phyloP scores from a whole-genome alignment of 2,113 vertebrate species.

The Bambusicola thoracicus region DNA sequence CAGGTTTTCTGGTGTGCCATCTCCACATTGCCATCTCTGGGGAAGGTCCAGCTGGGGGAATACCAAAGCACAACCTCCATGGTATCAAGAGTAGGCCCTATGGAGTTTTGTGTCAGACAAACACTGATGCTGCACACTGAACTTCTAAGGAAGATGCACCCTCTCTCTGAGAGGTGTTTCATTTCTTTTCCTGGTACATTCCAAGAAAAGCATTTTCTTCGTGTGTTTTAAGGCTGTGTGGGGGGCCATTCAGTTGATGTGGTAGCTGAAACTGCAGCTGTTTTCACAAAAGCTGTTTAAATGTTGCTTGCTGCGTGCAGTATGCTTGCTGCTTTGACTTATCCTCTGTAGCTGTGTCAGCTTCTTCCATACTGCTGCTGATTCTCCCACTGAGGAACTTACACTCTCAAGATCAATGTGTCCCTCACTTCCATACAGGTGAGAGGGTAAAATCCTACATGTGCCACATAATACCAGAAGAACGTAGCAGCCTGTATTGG shows the following conservation, averaged over 20 bases:
- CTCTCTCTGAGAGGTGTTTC: neutral
- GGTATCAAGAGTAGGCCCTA: neutral
- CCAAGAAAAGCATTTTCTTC: neutral
- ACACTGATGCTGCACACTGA: neutral
- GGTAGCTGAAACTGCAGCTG: conserved; percentile 37
- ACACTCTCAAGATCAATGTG: neutral
- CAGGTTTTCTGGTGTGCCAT: neutral
- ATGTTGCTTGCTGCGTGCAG: neutral
- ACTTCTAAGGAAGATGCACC: neutral
- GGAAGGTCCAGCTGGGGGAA: neutral
- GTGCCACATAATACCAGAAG: accelerated
- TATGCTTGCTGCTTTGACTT: neutral
- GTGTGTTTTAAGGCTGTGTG: neutral
- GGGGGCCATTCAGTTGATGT: neutral
- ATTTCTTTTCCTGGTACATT: neutral
- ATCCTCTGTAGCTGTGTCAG: conserved; percentile 15
- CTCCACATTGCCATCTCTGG: neutral
- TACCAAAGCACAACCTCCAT: neutral
- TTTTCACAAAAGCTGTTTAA: conserved; percentile 54
- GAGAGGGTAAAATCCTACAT: neutral
- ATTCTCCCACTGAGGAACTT: neutral
- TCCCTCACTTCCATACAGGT: accelerated
- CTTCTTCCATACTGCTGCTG: neutral
- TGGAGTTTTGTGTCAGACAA: neutral
- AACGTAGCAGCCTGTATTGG: neutral